These are phyloP conservation scores for Metopolophium dirhodum DNA, from an alignment of 1,140 invertebrate species.

Conservation along the genomic window DNA sequence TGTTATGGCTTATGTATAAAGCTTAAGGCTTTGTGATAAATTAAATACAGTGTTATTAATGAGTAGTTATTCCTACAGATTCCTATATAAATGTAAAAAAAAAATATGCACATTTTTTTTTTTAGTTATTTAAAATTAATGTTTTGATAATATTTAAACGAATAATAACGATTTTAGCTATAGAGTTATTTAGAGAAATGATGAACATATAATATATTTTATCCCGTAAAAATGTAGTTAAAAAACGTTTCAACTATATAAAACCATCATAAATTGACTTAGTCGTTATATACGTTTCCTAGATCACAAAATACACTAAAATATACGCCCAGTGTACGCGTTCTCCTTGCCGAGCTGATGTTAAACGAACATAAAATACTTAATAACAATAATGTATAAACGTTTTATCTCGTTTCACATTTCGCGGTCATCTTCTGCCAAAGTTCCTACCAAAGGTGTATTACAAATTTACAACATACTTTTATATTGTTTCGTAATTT, in stretches of 20 bases:
- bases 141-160: not conserved
- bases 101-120: no score
- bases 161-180: not conserved
- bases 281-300: not conserved
- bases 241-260: not conserved
- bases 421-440: not conserved
- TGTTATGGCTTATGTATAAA: no score
- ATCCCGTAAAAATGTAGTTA: not conserved
- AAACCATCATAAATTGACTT: not conserved
- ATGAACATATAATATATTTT: not conserved
- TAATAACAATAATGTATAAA: conserved; percentile 1
- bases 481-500: conserved; percentile 3
- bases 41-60: no score
- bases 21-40: no score
- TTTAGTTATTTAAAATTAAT: no score
- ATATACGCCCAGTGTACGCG: not conserved
- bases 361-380: not conserved
- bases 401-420: not conserved
- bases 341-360: not conserved
- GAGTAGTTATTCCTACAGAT: no score
- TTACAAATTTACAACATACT: not conserved
- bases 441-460: not conserved
- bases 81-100: no score
- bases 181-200: not conserved
- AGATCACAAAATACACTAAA: not conserved